Conservation (phyloP, 2,888 invertebrate genomes). For the Orchesellides sinensis region DNA sequence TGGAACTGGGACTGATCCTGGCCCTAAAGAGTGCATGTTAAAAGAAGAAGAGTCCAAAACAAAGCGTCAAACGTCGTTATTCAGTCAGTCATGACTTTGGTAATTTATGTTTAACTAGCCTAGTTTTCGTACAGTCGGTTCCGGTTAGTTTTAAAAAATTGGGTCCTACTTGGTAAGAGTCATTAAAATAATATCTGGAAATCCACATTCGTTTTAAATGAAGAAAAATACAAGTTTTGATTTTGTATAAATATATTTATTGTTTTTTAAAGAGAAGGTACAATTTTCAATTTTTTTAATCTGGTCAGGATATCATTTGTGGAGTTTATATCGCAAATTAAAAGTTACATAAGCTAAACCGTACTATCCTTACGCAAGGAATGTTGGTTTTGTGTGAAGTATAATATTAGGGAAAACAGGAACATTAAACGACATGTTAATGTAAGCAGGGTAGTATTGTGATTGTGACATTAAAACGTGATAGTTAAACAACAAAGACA, state of each 20-base stretch:
- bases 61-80: conserved; percentile 48
- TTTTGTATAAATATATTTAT: conserved; percentile 19
- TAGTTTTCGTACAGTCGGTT: conserved; percentile 25
- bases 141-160: conserved; percentile 40
- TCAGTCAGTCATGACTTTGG: conserved; percentile 48
- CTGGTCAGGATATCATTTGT: too few species aligned
- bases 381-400: too few species aligned
- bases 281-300: too few species aligned
- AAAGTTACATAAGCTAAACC: too few species aligned
- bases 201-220: background rate
- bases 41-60: conserved; percentile 66
- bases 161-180: conserved; percentile 10
- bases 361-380: too few species aligned
- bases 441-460: too few species aligned
- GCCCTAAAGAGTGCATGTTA: conserved; percentile 78
- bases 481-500: too few species aligned
- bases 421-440: too few species aligned
- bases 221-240: background rate
- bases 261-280: conserved; percentile 14
- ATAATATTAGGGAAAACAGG: too few species aligned
- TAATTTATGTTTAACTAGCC: background rate
- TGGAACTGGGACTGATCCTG: conserved; percentile 85
- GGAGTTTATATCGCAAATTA: too few species aligned
- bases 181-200: background rate
- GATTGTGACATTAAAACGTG: too few species aligned